Evolutionary conservation across 1,140 invertebrate genomes (phyloP), one percentile per base, ranked within the genome.

Genomic region (Temnothorax longispinosus): DNA sequence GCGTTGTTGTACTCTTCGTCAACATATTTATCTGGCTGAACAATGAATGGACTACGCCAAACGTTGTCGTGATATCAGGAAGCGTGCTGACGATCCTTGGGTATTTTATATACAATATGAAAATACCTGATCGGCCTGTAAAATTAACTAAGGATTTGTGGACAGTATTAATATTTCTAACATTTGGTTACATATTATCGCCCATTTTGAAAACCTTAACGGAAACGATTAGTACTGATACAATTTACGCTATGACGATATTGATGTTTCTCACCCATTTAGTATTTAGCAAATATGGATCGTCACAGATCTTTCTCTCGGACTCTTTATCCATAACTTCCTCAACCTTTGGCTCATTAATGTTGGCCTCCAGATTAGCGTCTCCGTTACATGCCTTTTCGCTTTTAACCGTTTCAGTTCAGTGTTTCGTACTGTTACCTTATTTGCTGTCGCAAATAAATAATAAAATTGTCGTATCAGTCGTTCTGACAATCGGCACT

Each of bases 191-290:
- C 92, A 96, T 98, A 56, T 96, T 99, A 65, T 99, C 98, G 0
- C 98, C 99, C 0, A 96, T 99, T 38, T 95, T 99, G n/a, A 98
- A 99, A 94, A 99, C 98, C 0, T 95, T 99, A 50, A 99, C 99
- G 0, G 98, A 99, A 94, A 99, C 98, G 0, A 98, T 99, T 0
- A 99, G 98, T 92, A 99, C 99, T 1, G 99, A 99, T 94, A 99
- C 99, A 2, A 99, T 99, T 93, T 99, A 99, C 92, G 98, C 98
- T 1, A 98, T 97, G 96, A 97, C 98, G 32, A 97, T 98, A 67
- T 96, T 98, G 54, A 98, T 99, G 97, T 97, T 99, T 94, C 90
- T 98, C 0, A 95, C 98, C 7, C 98, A 99, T 96, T 95, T 99
- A 52, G 96, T 98, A 81, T 99, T 99, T 93, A 98, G 98, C 93